Percentiles rank a stretch among this genome's conserved stretches.
Conservation (phyloP, 2,888 invertebrate species). For the Incurvaria masculella region DNA sequence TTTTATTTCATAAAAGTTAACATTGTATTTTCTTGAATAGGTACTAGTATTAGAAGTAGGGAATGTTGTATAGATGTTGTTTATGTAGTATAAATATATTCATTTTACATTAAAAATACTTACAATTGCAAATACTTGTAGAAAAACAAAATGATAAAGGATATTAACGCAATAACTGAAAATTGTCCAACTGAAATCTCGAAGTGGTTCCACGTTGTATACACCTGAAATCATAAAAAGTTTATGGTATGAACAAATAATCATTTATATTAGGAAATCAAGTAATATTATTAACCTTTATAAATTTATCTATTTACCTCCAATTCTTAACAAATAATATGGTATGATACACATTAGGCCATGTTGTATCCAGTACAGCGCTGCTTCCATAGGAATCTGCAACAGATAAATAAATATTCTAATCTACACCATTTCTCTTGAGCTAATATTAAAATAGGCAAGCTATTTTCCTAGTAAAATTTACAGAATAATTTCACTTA, state of each 20-base stretch:
- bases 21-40: too few relatives aligned
- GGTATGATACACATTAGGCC: constrained; percentile 93
- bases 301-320: constrained; percentile 59
- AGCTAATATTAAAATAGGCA: constrained; percentile 17
- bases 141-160: constrained; percentile 78
- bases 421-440: constrained; percentile 2
- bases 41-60: too few relatives aligned
- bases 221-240: constrained; percentile 61
- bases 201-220: constrained; percentile 73
- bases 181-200: constrained; percentile 76
- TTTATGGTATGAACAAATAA: too few relatives aligned
- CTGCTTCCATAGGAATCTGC: constrained; percentile 88
- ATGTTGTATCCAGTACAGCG: constrained; percentile 95
- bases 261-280: too few relatives aligned
- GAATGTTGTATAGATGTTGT: too few relatives aligned
- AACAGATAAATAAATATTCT: constrained; percentile 9
- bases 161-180: constrained; percentile 76
- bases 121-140: constrained; percentile 66
- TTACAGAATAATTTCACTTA: too few relatives aligned
- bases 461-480: constrained; percentile 2
- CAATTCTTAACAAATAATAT: constrained; percentile 82
- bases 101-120: constrained; percentile 37
- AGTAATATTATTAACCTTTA: too few relatives aligned
- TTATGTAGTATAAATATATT: too few relatives aligned
- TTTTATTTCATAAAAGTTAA: too few relatives aligned